phyloP scores from a whole-genome alignment of 2,797 vertebrate species.

The Syngnathus acus region DNA sequence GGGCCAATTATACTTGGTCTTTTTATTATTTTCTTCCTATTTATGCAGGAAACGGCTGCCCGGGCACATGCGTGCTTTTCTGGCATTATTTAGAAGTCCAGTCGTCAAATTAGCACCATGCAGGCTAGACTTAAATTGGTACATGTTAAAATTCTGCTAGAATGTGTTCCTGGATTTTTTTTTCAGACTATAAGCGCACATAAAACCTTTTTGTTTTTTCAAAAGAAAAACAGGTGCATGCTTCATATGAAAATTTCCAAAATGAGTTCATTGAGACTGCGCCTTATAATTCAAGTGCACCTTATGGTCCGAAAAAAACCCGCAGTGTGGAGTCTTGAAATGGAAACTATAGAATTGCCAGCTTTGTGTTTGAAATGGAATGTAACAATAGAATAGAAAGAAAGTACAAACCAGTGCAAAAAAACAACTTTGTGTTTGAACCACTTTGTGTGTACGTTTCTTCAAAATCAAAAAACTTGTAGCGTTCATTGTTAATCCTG shows the following conservation, averaged over 20 bases:
- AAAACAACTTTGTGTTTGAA: neutral
- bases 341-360: neutral
- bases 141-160: neutral
- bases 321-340: neutral
- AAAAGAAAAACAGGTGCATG: too few species aligned
- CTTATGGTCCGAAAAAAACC: too few species aligned
- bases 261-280: too few species aligned
- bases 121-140: conserved; percentile 1
- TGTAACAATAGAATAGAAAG: too few species aligned
- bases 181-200: too few species aligned
- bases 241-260: too few species aligned
- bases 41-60: conserved; percentile 22
- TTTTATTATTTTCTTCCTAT: conserved; percentile 5
- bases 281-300: too few species aligned
- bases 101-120: conserved; percentile 14
- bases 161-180: neutral
- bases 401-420: neutral
- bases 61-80: conserved; percentile 16
- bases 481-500: neutral
- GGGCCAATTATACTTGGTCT: conserved; percentile 29
- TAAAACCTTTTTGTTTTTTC: too few species aligned
- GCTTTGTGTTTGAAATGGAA: neutral
- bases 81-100: conserved; percentile 15
- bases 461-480: too few species aligned
- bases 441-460: too few species aligned